Evolutionary conservation across 2,888 invertebrate species (phyloP), one percentile per base, ranked within the genome.

Genomic region (Ornithoptera priamus): DNA sequence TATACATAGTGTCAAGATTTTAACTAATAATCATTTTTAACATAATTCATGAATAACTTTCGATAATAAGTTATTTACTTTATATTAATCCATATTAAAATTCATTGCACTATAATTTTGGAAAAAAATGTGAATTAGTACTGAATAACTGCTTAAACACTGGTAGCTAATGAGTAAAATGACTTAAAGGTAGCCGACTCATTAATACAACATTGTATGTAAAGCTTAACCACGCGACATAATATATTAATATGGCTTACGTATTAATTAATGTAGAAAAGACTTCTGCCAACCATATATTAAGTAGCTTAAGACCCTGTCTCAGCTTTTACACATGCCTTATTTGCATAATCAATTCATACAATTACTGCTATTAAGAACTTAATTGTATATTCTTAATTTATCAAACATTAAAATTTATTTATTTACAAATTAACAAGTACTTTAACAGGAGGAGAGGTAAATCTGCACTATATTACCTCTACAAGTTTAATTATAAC

Each of bases 201-300:
- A 88, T 89, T 87, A 84, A 82, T 82, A 80, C 77, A 82, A 89
- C 89, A 87, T 80, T 86, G 89, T 89, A 84, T 72, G 76, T 75
- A 78, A 79, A 76, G 72, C 75, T 77, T 72, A 73, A 75, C 77
- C 78, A 79, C 76, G 81, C 78, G 74, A 81, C 78, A 79, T 75
- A 72, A 76, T 79, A 77, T 80, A 77, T 80, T 77, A 79, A 70
- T 72, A 67, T 62, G 62, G 75, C 74, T 80, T 79, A 81, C 75
- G 78, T 77, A 79, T 81, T 84, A 80, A 83, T 84, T 84, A 82
- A 80, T 74, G 76, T 73, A 75, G 75, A 68, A 75, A 78, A 67
- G 46, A 10, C 58, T 70, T 58, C 39, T 61, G 58, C 67, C 24
- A n/a, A 46, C 63, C 22, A 46, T 68, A 30, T 30, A 50, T 46